phyloP scores from a whole-genome alignment of 2,888 invertebrate species.

The Hydraecia micacea region DNA sequence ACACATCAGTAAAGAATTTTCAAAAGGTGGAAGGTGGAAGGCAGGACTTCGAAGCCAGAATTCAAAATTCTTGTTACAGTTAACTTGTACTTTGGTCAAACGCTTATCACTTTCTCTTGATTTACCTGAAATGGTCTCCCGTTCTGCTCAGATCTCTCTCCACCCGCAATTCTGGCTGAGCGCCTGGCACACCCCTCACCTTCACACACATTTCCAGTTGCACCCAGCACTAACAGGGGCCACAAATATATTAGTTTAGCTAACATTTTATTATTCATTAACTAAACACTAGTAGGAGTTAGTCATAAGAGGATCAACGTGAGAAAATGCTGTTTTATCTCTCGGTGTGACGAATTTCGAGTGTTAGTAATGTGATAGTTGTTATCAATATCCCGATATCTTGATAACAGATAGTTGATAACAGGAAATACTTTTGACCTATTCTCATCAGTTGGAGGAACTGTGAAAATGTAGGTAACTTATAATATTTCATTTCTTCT shows the following conservation, averaged over 20 bases:
- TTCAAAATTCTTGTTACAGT: background rate
- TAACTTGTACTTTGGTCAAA: background rate
- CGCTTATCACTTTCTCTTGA: background rate
- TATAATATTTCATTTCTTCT: background rate
- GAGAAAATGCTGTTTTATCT: conserved; percentile 71
- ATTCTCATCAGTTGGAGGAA: conserved; percentile 25
- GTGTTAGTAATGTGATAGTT: conserved; percentile 47
- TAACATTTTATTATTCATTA: conserved; percentile 70
- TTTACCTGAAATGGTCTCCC: conserved; percentile 85
- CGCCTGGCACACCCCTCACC: conserved; percentile 67
- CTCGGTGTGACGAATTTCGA: conserved; percentile 48
- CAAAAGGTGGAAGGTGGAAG: background rate
- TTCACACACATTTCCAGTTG: conserved; percentile 69
- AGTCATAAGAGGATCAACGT: conserved; percentile 49
- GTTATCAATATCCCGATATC: conserved; percentile 60
- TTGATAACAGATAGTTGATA: conserved; percentile 58
- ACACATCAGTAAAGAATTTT: background rate
- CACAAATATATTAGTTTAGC: conserved; percentile 68
- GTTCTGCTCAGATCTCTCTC: conserved; percentile 75
- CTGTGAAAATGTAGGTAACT: background rate
- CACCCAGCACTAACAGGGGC: conserved; percentile 71
- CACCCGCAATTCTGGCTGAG: conserved; percentile 75
- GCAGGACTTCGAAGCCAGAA: background rate
- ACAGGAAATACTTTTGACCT: conserved; percentile 62
- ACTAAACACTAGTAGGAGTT: background rate